phyloP scores from a whole-genome alignment of 2,888 invertebrate species.

The Tiliacea citrago region DNA sequence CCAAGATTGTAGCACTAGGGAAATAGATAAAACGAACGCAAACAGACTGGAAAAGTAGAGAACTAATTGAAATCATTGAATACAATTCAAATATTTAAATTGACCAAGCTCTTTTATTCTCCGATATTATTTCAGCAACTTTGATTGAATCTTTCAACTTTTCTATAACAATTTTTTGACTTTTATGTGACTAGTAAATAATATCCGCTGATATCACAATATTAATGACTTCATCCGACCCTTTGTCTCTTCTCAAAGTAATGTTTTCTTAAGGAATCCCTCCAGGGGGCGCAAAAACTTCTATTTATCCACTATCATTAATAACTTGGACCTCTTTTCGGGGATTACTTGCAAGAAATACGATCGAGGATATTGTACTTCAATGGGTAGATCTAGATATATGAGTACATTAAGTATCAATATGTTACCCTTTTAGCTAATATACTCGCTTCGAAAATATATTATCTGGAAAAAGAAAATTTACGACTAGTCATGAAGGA shows the following conservation, averaged over 20 bases:
- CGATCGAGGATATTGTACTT: constrained; percentile 56
- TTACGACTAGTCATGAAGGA: constrained; percentile 32
- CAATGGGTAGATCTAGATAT: constrained; percentile 33
- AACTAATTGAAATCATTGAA: constrained; percentile 79
- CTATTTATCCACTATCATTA: constrained; percentile 71
- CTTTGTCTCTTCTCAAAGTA: constrained; percentile 60
- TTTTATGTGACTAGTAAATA: constrained; percentile 20
- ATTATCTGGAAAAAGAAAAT: constrained; percentile 21
- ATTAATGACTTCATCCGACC: constrained; percentile 65
- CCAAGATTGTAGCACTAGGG: constrained; percentile 77
- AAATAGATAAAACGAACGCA: constrained; percentile 83
- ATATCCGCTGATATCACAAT: constrained; percentile 61
- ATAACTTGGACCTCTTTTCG: constrained; percentile 64
- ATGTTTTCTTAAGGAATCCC: constrained; percentile 62
- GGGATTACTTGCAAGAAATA: constrained; percentile 70
- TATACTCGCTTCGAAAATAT: constrained; percentile 22
- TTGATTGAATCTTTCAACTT: constrained; percentile 67
- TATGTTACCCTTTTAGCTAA: constrained; percentile 47
- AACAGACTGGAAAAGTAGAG: constrained; percentile 77
- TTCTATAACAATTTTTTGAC: constrained; percentile 16
- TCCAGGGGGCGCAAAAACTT: constrained; percentile 59
- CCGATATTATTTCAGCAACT: constrained; percentile 59
- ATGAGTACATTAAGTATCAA: constrained; percentile 44
- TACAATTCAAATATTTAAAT: constrained; percentile 75
- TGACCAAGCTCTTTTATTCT: constrained; percentile 62